phyloP scores from a whole-genome alignment of 2,888 invertebrate genomes.

The Hydroisotoma schaefferi region DNA sequence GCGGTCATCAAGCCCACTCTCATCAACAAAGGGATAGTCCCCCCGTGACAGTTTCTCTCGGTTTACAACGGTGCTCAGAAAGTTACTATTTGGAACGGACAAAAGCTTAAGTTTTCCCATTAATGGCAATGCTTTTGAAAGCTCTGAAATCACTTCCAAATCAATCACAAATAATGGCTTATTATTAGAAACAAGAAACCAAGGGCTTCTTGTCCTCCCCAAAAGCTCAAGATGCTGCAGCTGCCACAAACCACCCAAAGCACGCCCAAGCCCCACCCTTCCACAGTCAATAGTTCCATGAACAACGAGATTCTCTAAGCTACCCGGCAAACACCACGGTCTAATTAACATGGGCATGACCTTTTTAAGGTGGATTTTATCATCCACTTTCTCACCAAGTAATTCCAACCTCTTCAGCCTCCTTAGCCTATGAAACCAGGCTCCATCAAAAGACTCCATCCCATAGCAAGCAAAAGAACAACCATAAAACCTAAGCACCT shows the following conservation, averaged over 20 bases:
- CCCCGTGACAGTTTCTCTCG: too few relatives aligned
- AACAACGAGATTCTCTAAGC: neutral
- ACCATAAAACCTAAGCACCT: neutral
- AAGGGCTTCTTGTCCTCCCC: neutral
- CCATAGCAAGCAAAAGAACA: neutral
- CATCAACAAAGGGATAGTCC: too few relatives aligned
- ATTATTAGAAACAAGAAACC: neutral
- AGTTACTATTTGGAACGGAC: too few relatives aligned
- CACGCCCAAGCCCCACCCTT: neutral
- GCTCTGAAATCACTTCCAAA: neutral
- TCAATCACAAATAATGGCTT: conserved; percentile 6
- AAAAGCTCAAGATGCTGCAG: neutral
- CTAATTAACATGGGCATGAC: neutral
- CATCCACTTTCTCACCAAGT: conserved; percentile 3
- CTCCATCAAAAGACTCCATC: conserved; percentile 12
- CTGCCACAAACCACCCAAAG: neutral
- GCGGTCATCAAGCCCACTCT: too few relatives aligned
- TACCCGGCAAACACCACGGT: neutral
- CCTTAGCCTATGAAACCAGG: neutral
- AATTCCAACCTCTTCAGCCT: neutral
- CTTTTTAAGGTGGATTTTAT: conserved; percentile 3
- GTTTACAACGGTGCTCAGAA: too few relatives aligned
- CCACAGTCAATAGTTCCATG: conserved; percentile 8
- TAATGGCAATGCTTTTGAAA: conserved; percentile 11
- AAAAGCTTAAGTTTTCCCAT: too few relatives aligned